phyloP scores from a whole-genome alignment of 2,888 invertebrate species.

The Strigamia maritima region DNA sequence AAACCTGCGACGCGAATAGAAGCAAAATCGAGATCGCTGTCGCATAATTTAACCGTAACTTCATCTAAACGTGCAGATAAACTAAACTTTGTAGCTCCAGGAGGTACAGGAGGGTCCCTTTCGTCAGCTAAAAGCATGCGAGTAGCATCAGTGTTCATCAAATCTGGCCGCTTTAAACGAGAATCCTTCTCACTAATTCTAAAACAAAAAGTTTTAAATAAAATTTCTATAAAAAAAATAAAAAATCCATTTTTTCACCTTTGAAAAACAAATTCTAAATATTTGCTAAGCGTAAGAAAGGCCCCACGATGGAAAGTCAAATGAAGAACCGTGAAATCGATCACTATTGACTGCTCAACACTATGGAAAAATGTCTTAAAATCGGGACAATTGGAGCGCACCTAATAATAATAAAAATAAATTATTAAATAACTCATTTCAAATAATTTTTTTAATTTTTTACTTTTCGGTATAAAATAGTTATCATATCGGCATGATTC shows the following conservation, averaged over 20 bases:
- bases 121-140: slow-evolving; percentile 46
- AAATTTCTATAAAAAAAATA: not conserved
- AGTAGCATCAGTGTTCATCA: slow-evolving; percentile 31
- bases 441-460: slow-evolving; percentile 41
- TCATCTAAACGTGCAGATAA: slow-evolving; percentile 66
- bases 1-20: slow-evolving; percentile 63
- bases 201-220: not conserved
- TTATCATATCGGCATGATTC: slow-evolving; percentile 61
- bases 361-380: slow-evolving; percentile 75
- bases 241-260: slow-evolving; percentile 46
- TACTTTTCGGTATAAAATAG: slow-evolving; percentile 73
- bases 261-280: slow-evolving; percentile 62
- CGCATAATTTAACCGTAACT: slow-evolving; percentile 64
- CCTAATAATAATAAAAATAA: slow-evolving; percentile 56
- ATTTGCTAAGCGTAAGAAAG: slow-evolving; percentile 66
- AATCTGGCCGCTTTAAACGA: slow-evolving; percentile 19
- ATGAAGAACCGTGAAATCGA: slow-evolving; percentile 64
- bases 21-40: slow-evolving; percentile 67
- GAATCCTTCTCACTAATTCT: slow-evolving; percentile 37
- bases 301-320: slow-evolving; percentile 71
- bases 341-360: slow-evolving; percentile 72
- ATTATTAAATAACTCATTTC: no score
- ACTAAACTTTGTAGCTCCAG: slow-evolving; percentile 71
- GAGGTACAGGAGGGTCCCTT: slow-evolving; percentile 68
- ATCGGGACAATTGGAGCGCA: slow-evolving; percentile 75